Evolutionary conservation across 2,113 vertebrate genomes (phyloP), one percentile per base, ranked within the genome.

Genomic region (Cettia cetti): DNA sequence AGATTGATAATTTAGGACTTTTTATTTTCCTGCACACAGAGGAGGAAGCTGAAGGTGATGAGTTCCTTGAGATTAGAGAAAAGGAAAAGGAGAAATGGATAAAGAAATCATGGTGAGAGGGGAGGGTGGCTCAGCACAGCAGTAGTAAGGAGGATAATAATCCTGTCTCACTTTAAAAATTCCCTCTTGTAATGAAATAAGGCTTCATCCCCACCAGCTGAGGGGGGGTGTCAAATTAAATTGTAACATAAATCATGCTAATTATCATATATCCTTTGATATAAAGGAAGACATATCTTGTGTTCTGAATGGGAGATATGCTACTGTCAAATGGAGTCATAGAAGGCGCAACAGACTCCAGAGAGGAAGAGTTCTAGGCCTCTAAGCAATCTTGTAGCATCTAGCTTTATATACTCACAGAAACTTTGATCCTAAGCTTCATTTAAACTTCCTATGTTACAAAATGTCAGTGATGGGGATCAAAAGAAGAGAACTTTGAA

Each of bases 331-430:
- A 0, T 26, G 52, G 31, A 63, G 35, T 31, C 47, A 40, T 35
- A 47, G 27, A 24, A 24, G 64, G 19, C 95, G 39, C 37, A 81
- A 15, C 1, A 3, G n/a, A 45, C 39, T 70, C 10, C 37, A 70
- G 31, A n/a, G 0, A 57, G 19, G 31, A 69, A 57, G 39, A 63
- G 71, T 0, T 24, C 5, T 13, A 28, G 2, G 7, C 3, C 50
- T 61, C 23, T 7, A 33, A 0, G 2, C 22, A 54, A 50, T 35
- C 42, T 49, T 24, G 16, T 6, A 35, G 26, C 28, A 77, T 26
- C 28, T 30, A 77, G 20, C 24, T 63, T 65, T 31, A 57, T 1
- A 28, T 9, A 28, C 7, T 30, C 11, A 63, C 0, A 84, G 9
- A 75, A 90, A 54, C 12, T 35, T 23, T 27, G 6, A 63, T 75